Base-by-base conservation (phyloP, 2,113 vertebrate genomes). In the Hiodon alosoides region DNA sequence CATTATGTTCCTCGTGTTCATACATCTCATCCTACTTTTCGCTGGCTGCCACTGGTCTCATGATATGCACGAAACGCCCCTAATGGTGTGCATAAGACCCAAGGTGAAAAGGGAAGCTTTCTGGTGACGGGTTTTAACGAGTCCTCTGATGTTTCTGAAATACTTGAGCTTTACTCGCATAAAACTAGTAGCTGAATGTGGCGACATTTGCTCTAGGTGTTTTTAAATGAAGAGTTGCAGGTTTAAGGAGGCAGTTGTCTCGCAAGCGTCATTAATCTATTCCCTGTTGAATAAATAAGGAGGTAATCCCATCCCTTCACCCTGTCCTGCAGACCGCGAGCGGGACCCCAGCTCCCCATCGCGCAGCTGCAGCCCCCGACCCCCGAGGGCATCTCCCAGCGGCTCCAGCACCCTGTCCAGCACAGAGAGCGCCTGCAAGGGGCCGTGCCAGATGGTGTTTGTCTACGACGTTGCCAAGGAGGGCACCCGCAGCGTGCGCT, bases 401-500 rank as follows among this genome's bases (percentile, higher is more conserved):
- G 93, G 95, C 81, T 91, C 88, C 86, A 68, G 86, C 73, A 97
- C 95, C 87, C 91, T 96, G 83, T 98, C 96, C 6, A 96, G 94
- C 80, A 94, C 92, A 0, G 97, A 98, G 72, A 94, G 94, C 60
- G 91, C 90, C 82, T 97, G 95, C 87, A 99, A 98, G 88, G 86
- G 90, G 64, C 77, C 91, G 54, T 93, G 90, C 60, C 96, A 99
- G 78, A 96, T 98, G 95, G 94, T 98, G n/a, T 99, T 96, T 82
- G 91, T 99, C 3, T 99, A 98, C 17, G 97, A 99, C 80, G 98
- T 93, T 69, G 88, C 90, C 53, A 99, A 99, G 84, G 97, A 98
- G 77, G 93, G 91, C 16, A 89, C 90, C 79, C 92, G 96, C 68
- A 97, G 86, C n/a, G 68, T 95, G 11, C 86, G 97, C 73, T 94